phyloP scores from a whole-genome alignment of 2,888 invertebrate genomes.

The Drosophila mettleri region DNA sequence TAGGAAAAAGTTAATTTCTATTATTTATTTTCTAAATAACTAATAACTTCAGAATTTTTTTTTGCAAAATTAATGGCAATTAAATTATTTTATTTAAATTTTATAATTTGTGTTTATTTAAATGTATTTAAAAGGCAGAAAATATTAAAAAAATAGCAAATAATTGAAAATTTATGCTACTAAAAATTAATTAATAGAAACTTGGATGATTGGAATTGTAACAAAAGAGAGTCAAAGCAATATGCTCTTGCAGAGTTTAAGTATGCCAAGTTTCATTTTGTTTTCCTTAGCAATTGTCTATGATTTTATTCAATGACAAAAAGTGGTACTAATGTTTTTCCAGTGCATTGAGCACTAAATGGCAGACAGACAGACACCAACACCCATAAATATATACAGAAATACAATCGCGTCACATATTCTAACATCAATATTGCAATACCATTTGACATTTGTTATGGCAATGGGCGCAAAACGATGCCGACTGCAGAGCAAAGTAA shows the following conservation, averaged over 20 bases:
- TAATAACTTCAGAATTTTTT: no score
- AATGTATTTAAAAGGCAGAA: no score
- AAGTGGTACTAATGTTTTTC: background rate
- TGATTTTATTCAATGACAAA: background rate
- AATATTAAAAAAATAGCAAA: no score
- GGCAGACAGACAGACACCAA: slow-evolving; percentile 8
- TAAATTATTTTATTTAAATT: no score
- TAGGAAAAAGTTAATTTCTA: background rate
- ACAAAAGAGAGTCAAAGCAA: background rate
- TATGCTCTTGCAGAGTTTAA: no score
- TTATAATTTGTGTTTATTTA: no score
- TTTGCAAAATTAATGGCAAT: no score
- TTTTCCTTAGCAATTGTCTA: background rate
- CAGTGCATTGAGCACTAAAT: slow-evolving; percentile 23
- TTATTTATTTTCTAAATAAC: no score
- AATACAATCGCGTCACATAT: slow-evolving; percentile 49
- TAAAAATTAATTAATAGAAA: background rate
- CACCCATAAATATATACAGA: slow-evolving; percentile 17
- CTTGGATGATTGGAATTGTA: background rate
- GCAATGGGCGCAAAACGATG: slow-evolving; percentile 51
- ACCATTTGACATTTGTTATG: slow-evolving; percentile 67
- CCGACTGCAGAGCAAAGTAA: slow-evolving; percentile 37
- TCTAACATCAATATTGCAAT: slow-evolving; percentile 75
- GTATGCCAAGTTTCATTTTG: background rate
- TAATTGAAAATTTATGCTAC: no score